These are phyloP conservation scores for Solea senegalensis DNA, from an alignment of 2,113 vertebrate species.

Conservation along the genomic window DNA sequence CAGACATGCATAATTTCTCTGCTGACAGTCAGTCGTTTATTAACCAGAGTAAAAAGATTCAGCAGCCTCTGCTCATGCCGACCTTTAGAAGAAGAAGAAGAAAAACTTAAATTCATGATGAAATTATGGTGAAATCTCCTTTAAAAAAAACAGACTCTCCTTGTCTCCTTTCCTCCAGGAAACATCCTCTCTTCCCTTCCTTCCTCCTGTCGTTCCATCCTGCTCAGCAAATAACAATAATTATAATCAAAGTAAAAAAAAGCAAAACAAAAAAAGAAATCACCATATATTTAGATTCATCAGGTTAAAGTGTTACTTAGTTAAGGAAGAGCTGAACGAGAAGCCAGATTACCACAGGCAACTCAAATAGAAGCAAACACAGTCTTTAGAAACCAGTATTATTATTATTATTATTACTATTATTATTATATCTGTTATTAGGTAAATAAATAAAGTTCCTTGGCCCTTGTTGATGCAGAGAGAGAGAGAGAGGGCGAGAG, in stretches of 20 bases:
- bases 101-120: constrained; percentile 40
- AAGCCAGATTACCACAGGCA: constrained; percentile 65
- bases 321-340: constrained; percentile 77
- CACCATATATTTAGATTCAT: constrained; percentile 25
- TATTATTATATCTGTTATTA: constrained; percentile 63
- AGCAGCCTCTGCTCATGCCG: constrained; percentile 69
- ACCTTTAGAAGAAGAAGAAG: constrained; percentile 49
- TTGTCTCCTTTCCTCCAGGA: background rate
- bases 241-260: too few relatives aligned
- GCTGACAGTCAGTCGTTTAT: constrained; percentile 54
- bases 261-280: background rate
- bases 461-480: constrained; percentile 73
- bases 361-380: constrained; percentile 76
- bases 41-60: constrained; percentile 58
- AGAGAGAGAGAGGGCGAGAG: constrained; percentile 27
- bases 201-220: background rate
- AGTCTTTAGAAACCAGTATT: constrained; percentile 68
- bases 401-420: constrained; percentile 61
- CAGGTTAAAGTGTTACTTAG: constrained; percentile 63
- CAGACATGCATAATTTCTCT: constrained; percentile 76
- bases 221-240: constrained; percentile 12
- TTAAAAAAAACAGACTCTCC: constrained; percentile 49
- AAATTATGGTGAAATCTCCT: constrained; percentile 67
- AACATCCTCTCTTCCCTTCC: background rate
- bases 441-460: constrained; percentile 73